Conservation (phyloP, 2,888 invertebrate genomes). For the Chironomus tentans region DNA sequence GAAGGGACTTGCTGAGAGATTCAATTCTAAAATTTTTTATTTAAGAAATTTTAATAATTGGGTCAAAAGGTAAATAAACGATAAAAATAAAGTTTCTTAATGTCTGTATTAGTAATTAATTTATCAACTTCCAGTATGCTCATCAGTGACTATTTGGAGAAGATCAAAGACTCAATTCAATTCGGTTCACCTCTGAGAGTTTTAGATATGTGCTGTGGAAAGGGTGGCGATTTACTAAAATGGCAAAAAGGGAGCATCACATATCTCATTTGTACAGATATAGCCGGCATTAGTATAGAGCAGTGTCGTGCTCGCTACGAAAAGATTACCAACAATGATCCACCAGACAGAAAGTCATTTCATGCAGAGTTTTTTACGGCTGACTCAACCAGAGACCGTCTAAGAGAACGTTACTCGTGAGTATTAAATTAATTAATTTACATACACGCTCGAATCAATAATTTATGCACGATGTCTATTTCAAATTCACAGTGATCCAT, state of each 20-base stretch:
- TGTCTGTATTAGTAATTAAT: neutral
- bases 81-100: neutral
- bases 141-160: slow-evolving; percentile 71
- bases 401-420: slow-evolving; percentile 60
- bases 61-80: slow-evolving; percentile 65
- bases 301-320: slow-evolving; percentile 81
- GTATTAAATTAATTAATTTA: neutral
- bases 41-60: slow-evolving; percentile 98
- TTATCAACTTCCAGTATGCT: slow-evolving; percentile 51
- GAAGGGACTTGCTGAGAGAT: slow-evolving; percentile 67
- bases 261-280: slow-evolving; percentile 83
- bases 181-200: slow-evolving; percentile 62
- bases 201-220: slow-evolving; percentile 94
- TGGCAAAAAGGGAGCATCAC: slow-evolving; percentile 77
- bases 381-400: slow-evolving; percentile 78
- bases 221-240: slow-evolving; percentile 97
- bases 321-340: slow-evolving; percentile 47
- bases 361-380: slow-evolving; percentile 84
- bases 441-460: too few relatives aligned
- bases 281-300: slow-evolving; percentile 84
- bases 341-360: slow-evolving; percentile 49
- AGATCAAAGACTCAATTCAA: slow-evolving; percentile 53
- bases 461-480: too few relatives aligned
- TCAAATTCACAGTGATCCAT: slow-evolving; percentile 47
- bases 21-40: slow-evolving; percentile 82